phyloP scores from a whole-genome alignment of 1,140 invertebrate genomes.

The Zaprionus nigranus region DNA sequence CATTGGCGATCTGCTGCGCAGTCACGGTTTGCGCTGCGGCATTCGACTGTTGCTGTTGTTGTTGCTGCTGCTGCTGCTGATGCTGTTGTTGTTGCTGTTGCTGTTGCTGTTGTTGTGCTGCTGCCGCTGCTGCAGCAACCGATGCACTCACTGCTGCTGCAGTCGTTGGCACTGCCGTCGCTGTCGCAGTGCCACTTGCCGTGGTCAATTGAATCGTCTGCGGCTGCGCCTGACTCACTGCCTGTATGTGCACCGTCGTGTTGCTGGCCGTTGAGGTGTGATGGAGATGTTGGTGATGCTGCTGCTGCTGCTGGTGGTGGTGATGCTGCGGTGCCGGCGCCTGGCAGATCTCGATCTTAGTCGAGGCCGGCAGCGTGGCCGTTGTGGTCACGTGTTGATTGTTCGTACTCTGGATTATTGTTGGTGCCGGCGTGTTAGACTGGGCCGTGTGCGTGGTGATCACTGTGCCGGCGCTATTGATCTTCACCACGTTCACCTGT shows the following conservation, averaged over 20 bases:
- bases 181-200: slow-evolving; percentile 70
- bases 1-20: slow-evolving; percentile 86
- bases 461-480: slow-evolving; percentile 81
- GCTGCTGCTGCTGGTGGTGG: slow-evolving; percentile 61
- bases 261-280: slow-evolving; percentile 28
- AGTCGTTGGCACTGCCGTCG: slow-evolving; percentile 82
- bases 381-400: slow-evolving; percentile 83
- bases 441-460: slow-evolving; percentile 80
- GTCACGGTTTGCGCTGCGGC: slow-evolving; percentile 68
- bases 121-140: slow-evolving; percentile 48
- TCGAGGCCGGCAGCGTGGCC: slow-evolving; percentile 77
- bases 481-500: slow-evolving; percentile 84
- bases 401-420: slow-evolving; percentile 82
- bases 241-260: slow-evolving; percentile 68
- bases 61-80: slow-evolving; percentile 36
- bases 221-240: slow-evolving; percentile 57
- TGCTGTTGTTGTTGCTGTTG: slow-evolving; percentile 61
- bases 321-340: slow-evolving; percentile 67
- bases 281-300: slow-evolving; percentile 47
- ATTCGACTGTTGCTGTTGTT: slow-evolving; percentile 49
- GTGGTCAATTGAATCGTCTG: slow-evolving; percentile 71
- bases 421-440: slow-evolving; percentile 72
- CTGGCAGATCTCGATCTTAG: slow-evolving; percentile 81
- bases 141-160: slow-evolving; percentile 84
- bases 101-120: slow-evolving; percentile 23